Base-by-base conservation (phyloP, 2,113 vertebrate genomes). In the Pleuronectes platessa region DNA sequence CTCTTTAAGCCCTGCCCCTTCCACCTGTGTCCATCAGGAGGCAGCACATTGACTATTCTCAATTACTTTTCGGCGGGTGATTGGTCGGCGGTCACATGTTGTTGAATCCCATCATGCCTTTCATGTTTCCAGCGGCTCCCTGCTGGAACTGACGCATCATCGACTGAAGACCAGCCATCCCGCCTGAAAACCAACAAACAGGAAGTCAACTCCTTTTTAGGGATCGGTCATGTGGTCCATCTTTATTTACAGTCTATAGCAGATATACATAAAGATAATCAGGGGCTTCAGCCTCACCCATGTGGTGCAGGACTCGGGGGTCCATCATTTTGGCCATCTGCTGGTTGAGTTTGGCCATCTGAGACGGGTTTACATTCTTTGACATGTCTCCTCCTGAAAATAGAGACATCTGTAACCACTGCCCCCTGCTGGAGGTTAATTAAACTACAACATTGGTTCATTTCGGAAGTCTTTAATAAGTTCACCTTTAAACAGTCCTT, bases 281-380 rank as follows among this genome's bases (percentile, higher is more conserved):
- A 4, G 21, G n/a, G 13, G 31, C 6, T 1, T 31, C 31, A 31
- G 31, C 31, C 79, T 88, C 95, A 99, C 98, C 98, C 98, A 99
- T 99, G 83, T 99, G 98, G 90, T 99, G 98, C 83, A 99, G 96
- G 89, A 99, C 98, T 92, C 98, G 93, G 17, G 98, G 98, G 91
- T 99, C 98, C 98, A 99, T 99, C 98, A 99, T 99, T 88, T 99
- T 99, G 71, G 98, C 98, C 98, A 99, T 99, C 91, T 99, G 98
- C 87, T 99, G 98, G 91, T 99, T 99, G 73, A 99, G 90, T 94
- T 99, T 99, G 76, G 98, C 98, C 95, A 99, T 86, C 88, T 99
- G 98, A 76, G 98, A 98, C 18, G 97, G 97, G 87, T 99, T 99
- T 79, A 99, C 98, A 61, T 99, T 99, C 94, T 99, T 99, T 6